Conservation (phyloP, 2,797 vertebrate genomes). For the Balearica regulorum region DNA sequence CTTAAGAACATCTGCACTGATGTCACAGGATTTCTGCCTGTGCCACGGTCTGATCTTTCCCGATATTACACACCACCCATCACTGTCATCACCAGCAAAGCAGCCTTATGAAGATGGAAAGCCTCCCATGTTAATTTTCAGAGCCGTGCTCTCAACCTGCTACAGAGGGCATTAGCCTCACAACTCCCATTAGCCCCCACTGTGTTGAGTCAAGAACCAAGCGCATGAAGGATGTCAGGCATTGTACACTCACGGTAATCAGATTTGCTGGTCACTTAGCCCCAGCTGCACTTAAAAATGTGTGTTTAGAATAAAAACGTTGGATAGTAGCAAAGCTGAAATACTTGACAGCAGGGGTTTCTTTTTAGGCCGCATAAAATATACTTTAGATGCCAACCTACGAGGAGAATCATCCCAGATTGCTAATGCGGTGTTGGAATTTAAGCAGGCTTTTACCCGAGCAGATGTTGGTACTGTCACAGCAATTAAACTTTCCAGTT, state of each 20-base stretch:
- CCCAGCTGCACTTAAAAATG: slow-evolving; percentile 10
- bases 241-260: neutral
- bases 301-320: slow-evolving; percentile 32
- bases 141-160: neutral
- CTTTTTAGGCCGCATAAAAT: neutral
- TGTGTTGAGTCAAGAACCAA: slow-evolving; percentile 27
- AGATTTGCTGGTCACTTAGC: slow-evolving; percentile 41
- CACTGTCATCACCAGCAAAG: neutral
- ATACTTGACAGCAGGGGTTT: neutral
- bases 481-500: slow-evolving; percentile 31
- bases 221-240: slow-evolving; percentile 6
- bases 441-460: neutral
- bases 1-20: neutral
- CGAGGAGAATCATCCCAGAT: neutral
- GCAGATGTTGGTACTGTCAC: neutral
- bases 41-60: neutral
- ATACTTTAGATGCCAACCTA: neutral
- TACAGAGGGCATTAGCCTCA: neutral
- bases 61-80: neutral
- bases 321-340: neutral
- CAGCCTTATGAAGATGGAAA: slow-evolving; percentile 16
- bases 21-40: neutral
- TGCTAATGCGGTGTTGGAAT: neutral
- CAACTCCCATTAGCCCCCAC: slow-evolving; percentile 24
- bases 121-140: slow-evolving; percentile 1